Base-by-base conservation (phyloP, 2,113 vertebrate genomes). In the Aegithalos caudatus region DNA sequence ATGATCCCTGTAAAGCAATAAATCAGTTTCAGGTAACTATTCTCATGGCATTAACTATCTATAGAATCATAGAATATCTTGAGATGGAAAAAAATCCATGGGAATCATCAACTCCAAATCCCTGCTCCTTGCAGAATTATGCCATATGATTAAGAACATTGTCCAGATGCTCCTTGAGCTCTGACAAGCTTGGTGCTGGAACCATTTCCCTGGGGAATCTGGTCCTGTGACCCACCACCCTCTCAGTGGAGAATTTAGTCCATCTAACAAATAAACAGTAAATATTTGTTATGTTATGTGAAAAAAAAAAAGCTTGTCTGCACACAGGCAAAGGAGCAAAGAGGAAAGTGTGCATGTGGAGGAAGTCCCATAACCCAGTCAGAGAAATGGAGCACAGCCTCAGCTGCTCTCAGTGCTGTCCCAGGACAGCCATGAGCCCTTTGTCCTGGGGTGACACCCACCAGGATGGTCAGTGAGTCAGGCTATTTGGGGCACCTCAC, bases 1-100 rank as follows among this genome's bases (percentile, higher is more conserved):
- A 92, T 2, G 99, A 99, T 13, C 99, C 99, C 99, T 99, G 83
- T 35, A 94, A 97, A 70, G 91, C 15, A 85, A 38, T 33, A 79
- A 51, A 88, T 50, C 56, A 56, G 17, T 78, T 90, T 97, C 33
- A 85, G 45, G 35, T 81, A 67, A 57, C 14, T 48, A 12, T 79
- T 88, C 21, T 57, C 5, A 3, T 20, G 21, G 13, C 5, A 3
- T 11, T 81, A 77, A 65, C 65, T 48, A 70, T 83, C 66, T 65
- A 65, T 15, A 79, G 48, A 47, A 56, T 38, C 57, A 72, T 5
- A 40, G 12, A 83, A 40, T 38, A 62, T 17, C 10, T 74, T 60
- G 44, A 71, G 45, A 69, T 65, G 35, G 40, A 92, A 95, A 13
- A 13, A 72, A 20, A 72, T 42, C 11, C 24, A 42, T 13, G 81